A percentile compares a stretch with the other conserved stretches of the same genome.
Evolutionary conservation across 2,113 vertebrate genomes (phyloP).

Genomic region (Caranx melampygus): DNA sequence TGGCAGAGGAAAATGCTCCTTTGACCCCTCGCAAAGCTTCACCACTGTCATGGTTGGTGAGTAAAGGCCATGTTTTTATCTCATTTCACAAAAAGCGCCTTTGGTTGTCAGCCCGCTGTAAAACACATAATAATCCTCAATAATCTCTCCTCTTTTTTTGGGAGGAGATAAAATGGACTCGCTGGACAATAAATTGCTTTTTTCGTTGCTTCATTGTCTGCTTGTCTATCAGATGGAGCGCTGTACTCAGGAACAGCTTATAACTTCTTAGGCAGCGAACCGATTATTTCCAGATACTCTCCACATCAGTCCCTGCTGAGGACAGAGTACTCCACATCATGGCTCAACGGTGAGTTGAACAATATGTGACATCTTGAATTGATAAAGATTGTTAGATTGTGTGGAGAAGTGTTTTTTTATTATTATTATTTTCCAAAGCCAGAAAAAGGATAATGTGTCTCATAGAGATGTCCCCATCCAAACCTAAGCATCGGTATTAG

Average conservation of each 20-base stretch:
- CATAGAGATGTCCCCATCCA: too few relatives aligned
- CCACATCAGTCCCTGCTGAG: slow-evolving; percentile 88
- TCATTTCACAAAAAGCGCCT: slow-evolving; percentile 19
- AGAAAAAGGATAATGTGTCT: too few relatives aligned
- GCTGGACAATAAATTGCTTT: slow-evolving; percentile 25
- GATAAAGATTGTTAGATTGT: neutral
- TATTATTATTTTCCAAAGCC: neutral
- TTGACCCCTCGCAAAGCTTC: slow-evolving; percentile 96
- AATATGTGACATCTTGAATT: neutral
- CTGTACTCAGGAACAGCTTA: slow-evolving; percentile 95
- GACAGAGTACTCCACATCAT: slow-evolving; percentile 95
- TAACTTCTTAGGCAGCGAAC: slow-evolving; percentile 97
- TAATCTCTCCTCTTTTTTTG: slow-evolving; percentile 28
- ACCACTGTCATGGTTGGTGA: slow-evolving; percentile 98
- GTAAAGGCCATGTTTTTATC: slow-evolving; percentile 72
- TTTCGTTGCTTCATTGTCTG: neutral
- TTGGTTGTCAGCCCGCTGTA: slow-evolving; percentile 9
- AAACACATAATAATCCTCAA: slow-evolving; percentile 44
- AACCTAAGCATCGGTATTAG: neutral
- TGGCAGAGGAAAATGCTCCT: slow-evolving; percentile 94
- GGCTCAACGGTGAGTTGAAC: slow-evolving; percentile 93
- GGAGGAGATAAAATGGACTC: neutral
- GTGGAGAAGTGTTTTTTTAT: neutral
- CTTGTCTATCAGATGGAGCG: slow-evolving; percentile 88
- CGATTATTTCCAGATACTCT: slow-evolving; percentile 93